Evolutionary conservation across 1,140 invertebrate species (phyloP).

Genomic region (Drosophila pseudoananassae): DNA sequence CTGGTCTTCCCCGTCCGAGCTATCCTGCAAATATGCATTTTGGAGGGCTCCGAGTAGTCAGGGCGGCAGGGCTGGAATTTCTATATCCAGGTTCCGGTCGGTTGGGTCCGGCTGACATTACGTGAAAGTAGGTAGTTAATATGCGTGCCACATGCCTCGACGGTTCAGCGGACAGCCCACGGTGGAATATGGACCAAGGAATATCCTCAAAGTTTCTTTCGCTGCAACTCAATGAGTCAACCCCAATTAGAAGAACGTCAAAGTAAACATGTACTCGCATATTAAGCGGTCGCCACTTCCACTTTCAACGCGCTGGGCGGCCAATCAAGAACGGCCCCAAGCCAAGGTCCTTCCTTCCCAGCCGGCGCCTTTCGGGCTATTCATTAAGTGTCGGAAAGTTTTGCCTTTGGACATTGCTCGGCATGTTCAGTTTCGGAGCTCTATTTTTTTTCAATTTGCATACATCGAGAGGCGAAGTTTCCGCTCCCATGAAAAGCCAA

Average conservation of each 20-base stretch:
- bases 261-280: conserved; percentile 72
- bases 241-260: conserved; percentile 76
- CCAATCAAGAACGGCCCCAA: conserved; percentile 58
- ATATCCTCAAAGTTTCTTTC: background rate
- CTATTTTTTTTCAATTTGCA: conserved; percentile 58
- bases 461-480: conserved; percentile 55
- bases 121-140: conserved; percentile 81
- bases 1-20: conserved; percentile 25
- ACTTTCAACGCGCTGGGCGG: conserved; percentile 52
- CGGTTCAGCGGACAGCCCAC: conserved; percentile 9
- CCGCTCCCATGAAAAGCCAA: conserved; percentile 52
- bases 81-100: conserved; percentile 52
- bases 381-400: conserved; percentile 80
- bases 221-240: background rate
- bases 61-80: conserved; percentile 43
- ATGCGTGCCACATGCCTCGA: conserved; percentile 75
- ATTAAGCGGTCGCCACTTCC: conserved; percentile 61
- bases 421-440: conserved; percentile 23
- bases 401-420: conserved; percentile 71
- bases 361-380: conserved; percentile 25
- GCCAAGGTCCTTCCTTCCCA: conserved; percentile 21
- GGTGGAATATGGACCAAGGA: too few species aligned
- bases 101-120: conserved; percentile 57
- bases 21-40: conserved; percentile 63
- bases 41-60: background rate